Percentiles rank a stretch among this genome's conserved stretches.
Evolutionary conservation across 2,797 vertebrate species (phyloP).

Genomic region (Helicolenus hilgendorfi): DNA sequence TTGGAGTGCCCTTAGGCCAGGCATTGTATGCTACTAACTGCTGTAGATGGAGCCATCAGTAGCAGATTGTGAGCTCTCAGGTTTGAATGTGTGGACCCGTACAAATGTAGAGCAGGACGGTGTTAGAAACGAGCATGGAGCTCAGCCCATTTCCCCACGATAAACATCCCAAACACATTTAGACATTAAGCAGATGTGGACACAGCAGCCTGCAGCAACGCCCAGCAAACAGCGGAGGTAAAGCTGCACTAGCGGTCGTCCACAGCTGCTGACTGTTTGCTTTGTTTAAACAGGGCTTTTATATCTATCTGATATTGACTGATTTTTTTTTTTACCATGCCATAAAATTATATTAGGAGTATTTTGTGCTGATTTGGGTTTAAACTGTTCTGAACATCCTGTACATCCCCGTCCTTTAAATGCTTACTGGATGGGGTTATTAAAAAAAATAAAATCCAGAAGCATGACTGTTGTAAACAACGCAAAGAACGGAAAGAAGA

Average conservation of each 20-base stretch:
- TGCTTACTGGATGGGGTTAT: neutral
- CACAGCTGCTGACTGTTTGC: neutral
- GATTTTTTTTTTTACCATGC: neutral
- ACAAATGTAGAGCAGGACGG: neutral
- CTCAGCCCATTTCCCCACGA: neutral
- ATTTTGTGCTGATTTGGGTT: neutral
- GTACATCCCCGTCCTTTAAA: neutral
- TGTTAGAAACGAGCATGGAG: neutral
- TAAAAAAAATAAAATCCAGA: neutral
- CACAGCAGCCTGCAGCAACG: neutral
- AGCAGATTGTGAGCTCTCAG: neutral
- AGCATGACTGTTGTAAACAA: neutral
- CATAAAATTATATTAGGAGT: neutral
- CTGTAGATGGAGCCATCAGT: neutral
- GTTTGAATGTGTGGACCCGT: neutral
- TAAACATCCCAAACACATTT: neutral
- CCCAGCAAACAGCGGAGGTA: neutral
- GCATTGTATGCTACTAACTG: neutral
- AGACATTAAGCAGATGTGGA: neutral
- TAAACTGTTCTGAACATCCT: neutral
- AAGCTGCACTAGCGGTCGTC: neutral
- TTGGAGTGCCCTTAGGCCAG: neutral
- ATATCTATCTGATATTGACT: neutral
- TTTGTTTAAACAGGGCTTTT: neutral
- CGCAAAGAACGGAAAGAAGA: neutral